Evolutionary conservation across 2,113 vertebrate genomes (phyloP).

Genomic region (Benthochromis sp.): DNA sequence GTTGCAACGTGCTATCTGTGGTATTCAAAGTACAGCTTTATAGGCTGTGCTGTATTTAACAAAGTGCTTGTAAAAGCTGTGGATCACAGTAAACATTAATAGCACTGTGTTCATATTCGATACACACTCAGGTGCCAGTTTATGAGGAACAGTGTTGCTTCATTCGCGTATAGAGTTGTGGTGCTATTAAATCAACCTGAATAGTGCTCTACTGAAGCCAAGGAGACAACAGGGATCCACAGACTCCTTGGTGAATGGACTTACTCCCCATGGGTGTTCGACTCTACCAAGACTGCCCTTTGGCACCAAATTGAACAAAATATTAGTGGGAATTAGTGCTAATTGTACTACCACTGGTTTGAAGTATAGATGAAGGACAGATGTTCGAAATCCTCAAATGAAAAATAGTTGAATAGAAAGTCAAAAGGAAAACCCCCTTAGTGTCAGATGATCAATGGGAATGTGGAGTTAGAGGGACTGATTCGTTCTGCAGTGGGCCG

Average conservation of each 20-base stretch:
- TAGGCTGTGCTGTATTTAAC: not conserved
- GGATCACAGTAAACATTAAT: not conserved
- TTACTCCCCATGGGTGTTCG: not conserved
- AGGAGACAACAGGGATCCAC: not conserved
- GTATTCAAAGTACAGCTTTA: not conserved
- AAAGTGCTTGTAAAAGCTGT: not conserved
- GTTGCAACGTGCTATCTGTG: not conserved
- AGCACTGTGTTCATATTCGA: not conserved
- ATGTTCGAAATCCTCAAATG: not conserved
- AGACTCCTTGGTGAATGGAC: not conserved
- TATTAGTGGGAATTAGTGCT: not conserved
- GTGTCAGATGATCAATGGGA: not conserved
- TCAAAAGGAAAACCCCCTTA: not conserved
- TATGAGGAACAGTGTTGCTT: not conserved
- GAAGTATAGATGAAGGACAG: not conserved
- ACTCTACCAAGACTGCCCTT: not conserved
- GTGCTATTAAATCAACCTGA: not conserved
- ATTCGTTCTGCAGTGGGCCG: conserved; percentile 15
- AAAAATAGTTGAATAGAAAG: not conserved
- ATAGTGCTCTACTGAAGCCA: not conserved
- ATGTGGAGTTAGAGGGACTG: not conserved
- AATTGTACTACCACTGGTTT: not conserved
- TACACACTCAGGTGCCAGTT: not conserved
- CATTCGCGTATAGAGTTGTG: fast-evolving
- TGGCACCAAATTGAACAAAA: not conserved